These are phyloP conservation scores for Acanthosepion esculentum DNA, from an alignment of 2,888 invertebrate genomes.

Conservation along the genomic window DNA sequence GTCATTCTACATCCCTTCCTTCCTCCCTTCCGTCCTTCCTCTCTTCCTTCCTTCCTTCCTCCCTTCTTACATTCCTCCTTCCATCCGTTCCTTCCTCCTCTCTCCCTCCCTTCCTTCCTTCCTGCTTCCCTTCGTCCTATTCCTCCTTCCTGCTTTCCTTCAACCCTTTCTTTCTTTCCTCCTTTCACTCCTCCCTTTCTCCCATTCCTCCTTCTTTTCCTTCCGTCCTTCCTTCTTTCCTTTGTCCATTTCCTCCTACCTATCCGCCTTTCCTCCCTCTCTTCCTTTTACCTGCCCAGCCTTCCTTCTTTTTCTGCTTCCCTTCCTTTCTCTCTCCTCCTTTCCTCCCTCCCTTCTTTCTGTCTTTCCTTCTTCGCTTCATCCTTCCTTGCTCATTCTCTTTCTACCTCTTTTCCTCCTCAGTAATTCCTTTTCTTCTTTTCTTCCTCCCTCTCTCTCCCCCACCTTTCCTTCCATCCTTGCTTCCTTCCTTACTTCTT, in stretches of 20 bases:
- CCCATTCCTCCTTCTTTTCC: neutral
- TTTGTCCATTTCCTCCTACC: neutral
- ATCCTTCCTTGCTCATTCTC: no score
- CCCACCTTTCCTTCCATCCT: no score
- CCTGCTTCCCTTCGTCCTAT: no score
- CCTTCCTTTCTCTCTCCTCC: neutral
- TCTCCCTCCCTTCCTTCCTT: neutral
- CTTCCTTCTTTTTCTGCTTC: neutral
- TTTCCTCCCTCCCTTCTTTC: neutral
- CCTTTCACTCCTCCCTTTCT: neutral
- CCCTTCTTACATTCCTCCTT: neutral
- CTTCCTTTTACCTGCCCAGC: neutral
- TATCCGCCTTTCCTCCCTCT: neutral
- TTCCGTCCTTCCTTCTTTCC: neutral
- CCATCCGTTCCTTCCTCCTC: neutral
- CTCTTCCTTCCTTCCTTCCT: neutral
- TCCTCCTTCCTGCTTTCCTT: neutral
- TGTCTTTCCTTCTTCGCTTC: no score
- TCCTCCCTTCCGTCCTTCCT: neutral
- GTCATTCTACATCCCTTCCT: neutral
- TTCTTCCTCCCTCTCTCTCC: no score
- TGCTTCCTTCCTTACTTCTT: no score
- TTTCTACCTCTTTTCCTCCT: no score
- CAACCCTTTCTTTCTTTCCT: neutral
- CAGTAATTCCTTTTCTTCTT: no score